These are phyloP conservation scores for Poecile atricapillus DNA, from an alignment of 2,113 vertebrate species.

Conservation along the genomic window DNA sequence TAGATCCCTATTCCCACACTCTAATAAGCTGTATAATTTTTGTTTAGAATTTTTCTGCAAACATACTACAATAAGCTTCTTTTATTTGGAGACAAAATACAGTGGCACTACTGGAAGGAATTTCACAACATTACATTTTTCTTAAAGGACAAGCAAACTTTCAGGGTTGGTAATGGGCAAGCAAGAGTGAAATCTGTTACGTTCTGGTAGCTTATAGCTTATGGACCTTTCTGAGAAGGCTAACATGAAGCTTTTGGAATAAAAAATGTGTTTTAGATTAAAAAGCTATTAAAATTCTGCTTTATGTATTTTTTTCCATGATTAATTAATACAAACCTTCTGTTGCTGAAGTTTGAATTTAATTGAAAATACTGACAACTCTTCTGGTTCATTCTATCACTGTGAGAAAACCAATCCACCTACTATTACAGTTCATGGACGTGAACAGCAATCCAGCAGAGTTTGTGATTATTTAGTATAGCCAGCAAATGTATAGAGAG, in stretches of 20 bases:
- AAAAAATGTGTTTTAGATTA: constrained; percentile 71
- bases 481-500: constrained; percentile 67
- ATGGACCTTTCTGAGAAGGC: constrained; percentile 74
- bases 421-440: constrained; percentile 57
- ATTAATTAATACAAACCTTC: constrained; percentile 75
- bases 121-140: constrained; percentile 86
- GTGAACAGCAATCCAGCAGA: constrained; percentile 76
- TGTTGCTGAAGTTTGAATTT: constrained; percentile 63
- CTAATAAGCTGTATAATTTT: constrained; percentile 98
- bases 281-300: constrained; percentile 74
- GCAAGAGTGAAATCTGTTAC: constrained; percentile 75
- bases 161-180: constrained; percentile 78
- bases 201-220: constrained; percentile 72
- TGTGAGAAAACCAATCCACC: constrained; percentile 65
- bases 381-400: constrained; percentile 69
- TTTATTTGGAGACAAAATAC: constrained; percentile 94
- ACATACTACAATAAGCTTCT: constrained; percentile 91
- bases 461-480: constrained; percentile 71
- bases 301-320: constrained; percentile 64
- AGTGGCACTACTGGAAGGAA: constrained; percentile 93
- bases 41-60: constrained; percentile 90
- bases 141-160: constrained; percentile 89
- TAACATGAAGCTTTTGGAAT: constrained; percentile 74
- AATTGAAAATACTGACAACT: constrained; percentile 76
- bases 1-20: constrained; percentile 98